phyloP scores from a whole-genome alignment of 2,113 vertebrate species.

The Fregetta grallaria region DNA sequence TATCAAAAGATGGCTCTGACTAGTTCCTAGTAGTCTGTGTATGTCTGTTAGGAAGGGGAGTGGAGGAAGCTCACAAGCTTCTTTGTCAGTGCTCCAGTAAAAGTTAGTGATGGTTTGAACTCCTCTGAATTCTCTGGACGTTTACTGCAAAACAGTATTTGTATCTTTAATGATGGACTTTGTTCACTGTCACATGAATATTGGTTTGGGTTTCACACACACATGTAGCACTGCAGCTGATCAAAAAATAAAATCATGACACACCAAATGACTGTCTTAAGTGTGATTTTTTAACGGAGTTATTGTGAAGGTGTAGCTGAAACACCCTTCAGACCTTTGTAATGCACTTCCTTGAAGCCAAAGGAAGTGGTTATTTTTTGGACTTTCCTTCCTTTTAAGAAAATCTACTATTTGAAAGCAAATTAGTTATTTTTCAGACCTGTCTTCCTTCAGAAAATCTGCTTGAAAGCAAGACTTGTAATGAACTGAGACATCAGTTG shows the following conservation, averaged over 20 bases:
- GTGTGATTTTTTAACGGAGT: background rate
- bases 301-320: background rate
- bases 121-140: background rate
- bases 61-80: background rate
- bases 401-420: accelerated
- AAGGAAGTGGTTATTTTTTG: background rate
- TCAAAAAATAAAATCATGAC: background rate
- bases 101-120: background rate
- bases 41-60: background rate
- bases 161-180: background rate
- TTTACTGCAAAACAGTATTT: background rate
- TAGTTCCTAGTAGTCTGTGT: background rate
- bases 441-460: background rate
- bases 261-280: background rate
- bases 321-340: accelerated
- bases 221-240: background rate
- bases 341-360: accelerated
- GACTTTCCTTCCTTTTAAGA: background rate
- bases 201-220: background rate
- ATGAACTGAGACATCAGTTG: background rate
- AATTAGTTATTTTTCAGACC: background rate
- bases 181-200: background rate
- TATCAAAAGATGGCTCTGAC: background rate
- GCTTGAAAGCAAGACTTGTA: background rate
- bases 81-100: background rate